Evolutionary conservation across 2,888 invertebrate species (phyloP).

Genomic region (Acanthosoma haemorrhoidale): DNA sequence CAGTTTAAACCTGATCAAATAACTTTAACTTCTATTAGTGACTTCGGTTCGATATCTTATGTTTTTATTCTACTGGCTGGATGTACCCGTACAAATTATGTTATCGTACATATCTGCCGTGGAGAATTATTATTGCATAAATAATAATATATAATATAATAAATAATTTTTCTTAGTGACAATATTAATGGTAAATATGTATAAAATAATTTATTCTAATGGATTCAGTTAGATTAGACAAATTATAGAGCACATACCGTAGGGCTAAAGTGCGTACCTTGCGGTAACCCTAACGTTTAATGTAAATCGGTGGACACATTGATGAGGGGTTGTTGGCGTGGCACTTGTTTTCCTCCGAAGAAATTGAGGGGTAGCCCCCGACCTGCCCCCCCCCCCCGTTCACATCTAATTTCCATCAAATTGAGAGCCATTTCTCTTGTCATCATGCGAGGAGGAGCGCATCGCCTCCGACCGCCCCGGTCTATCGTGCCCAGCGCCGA

Average conservation of each 20-base stretch:
- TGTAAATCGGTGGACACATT: constrained; percentile 16
- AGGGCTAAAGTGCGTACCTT: neutral
- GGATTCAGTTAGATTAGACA: no score
- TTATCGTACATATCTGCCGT: no score
- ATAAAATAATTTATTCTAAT: no score
- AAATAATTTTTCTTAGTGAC: no score
- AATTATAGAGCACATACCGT: neutral
- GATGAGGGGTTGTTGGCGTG: constrained; percentile 5
- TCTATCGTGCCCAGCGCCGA: neutral
- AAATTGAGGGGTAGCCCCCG: constrained; percentile 11
- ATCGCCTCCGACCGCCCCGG: neutral
- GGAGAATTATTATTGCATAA: no score
- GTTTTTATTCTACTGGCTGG: no score
- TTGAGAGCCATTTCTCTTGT: constrained; percentile 11
- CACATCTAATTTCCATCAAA: constrained; percentile 15
- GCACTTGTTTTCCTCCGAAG: constrained; percentile 4
- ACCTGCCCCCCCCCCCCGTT: neutral
- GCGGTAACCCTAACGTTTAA: neutral
- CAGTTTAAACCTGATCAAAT: no score
- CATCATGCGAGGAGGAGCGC: constrained; percentile 7
- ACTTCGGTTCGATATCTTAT: no score
- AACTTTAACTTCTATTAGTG: no score
- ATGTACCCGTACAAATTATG: no score
- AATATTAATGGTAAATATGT: no score
- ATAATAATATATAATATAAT: no score